Percentiles rank a stretch among this genome's conserved stretches.
These are phyloP conservation scores for Tricholauxania praeusta DNA, from an alignment of 2,888 invertebrate genomes.

Conservation along the genomic window DNA sequence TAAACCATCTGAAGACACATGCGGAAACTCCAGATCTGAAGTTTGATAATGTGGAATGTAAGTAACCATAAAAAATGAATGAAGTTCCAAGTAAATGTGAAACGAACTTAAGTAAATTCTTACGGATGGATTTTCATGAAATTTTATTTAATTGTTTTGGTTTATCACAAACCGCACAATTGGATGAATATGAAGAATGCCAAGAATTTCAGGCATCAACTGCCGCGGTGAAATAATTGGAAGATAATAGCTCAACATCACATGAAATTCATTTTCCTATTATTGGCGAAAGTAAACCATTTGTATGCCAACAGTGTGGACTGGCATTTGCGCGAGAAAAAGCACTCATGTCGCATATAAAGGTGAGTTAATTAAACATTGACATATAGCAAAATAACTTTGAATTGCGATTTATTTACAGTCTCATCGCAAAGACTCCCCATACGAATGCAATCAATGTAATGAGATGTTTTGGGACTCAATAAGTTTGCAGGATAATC, in stretches of 20 bases:
- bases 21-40: too few relatives aligned
- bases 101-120: too few relatives aligned
- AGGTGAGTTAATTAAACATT: constrained; percentile 63
- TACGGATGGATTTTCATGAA: too few relatives aligned
- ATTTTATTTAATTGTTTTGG: constrained; percentile 30
- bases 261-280: constrained; percentile 69
- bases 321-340: constrained; percentile 86
- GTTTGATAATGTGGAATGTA: too few relatives aligned
- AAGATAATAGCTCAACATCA: constrained; percentile 35
- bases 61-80: constrained; percentile 34
- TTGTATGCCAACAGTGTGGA: constrained; percentile 82
- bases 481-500: too few relatives aligned
- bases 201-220: constrained; percentile 45
- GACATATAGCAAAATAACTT: too few relatives aligned
- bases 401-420: too few relatives aligned
- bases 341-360: constrained; percentile 81
- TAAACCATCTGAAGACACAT: too few relatives aligned
- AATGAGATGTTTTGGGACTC: too few relatives aligned
- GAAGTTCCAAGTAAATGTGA: neutral
- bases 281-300: constrained; percentile 80
- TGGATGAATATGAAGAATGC: constrained; percentile 46
- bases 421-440: too few relatives aligned
- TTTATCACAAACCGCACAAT: neutral
- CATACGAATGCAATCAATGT: too few relatives aligned
- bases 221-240: constrained; percentile 40